Evolutionary conservation across 1,140 invertebrate genomes (phyloP).

Genomic region (Drosophila athabasca): DNA sequence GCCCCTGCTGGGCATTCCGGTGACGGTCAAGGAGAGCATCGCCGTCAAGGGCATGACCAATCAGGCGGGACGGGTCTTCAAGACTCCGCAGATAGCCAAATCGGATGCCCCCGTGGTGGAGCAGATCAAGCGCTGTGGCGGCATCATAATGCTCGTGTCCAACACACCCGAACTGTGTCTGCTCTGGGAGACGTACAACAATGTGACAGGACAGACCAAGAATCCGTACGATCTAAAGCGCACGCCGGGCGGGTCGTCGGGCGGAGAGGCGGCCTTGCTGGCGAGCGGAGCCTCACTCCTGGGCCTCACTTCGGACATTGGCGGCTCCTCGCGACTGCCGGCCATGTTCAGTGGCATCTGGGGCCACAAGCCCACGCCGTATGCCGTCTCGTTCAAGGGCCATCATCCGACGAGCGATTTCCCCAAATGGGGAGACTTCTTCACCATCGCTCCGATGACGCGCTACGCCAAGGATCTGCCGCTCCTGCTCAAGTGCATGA

Average conservation of each 20-base stretch:
- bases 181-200: slow-evolving; percentile 95
- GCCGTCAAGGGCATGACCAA: slow-evolving; percentile 87
- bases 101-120: slow-evolving; percentile 89
- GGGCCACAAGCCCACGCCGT: slow-evolving; percentile 91
- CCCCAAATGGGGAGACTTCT: slow-evolving; percentile 86
- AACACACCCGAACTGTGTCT: slow-evolving; percentile 96
- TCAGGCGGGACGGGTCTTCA: slow-evolving; percentile 85
- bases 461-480: slow-evolving; percentile 92
- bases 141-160: slow-evolving; percentile 92
- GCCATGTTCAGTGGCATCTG: slow-evolving; percentile 94
- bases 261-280: slow-evolving; percentile 89
- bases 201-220: slow-evolving; percentile 92
- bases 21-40: slow-evolving; percentile 89
- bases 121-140: slow-evolving; percentile 90
- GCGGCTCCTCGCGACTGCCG: slow-evolving; percentile 92
- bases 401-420: slow-evolving; percentile 86
- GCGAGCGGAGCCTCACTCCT: slow-evolving; percentile 90
- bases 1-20: slow-evolving; percentile 88
- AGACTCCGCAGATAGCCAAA: slow-evolving; percentile 85
- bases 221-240: slow-evolving; percentile 94
- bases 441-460: slow-evolving; percentile 91
- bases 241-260: slow-evolving; percentile 90
- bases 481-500: slow-evolving; percentile 89
- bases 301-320: slow-evolving; percentile 93
- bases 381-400: slow-evolving; percentile 85